Base-by-base conservation (phyloP, 2,113 vertebrate species). In the Dissostichus mawsoni region DNA sequence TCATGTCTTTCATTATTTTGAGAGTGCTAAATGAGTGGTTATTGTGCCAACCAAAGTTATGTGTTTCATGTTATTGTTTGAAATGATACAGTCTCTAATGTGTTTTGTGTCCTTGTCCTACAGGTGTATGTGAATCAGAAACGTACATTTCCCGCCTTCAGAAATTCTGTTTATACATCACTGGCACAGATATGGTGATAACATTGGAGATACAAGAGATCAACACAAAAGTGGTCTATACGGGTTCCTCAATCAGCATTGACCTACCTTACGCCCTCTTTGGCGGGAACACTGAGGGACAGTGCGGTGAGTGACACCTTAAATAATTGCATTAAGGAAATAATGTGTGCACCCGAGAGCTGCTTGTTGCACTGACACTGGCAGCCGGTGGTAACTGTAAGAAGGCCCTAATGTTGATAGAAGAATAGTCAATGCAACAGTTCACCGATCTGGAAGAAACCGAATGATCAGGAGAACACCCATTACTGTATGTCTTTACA, bases 201-300 rank as follows among this genome's bases (percentile, higher is more conserved):
- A 93, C 91, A 0, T 74, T 96, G 85, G 74, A 85, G 67, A 96
- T 99, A 80, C 86, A 65, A 0, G 89, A 89, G 14, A 90, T 98
- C 45, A 78, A 87, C 0, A 90, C 93, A 45, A 73, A 62, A 41
- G 91, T 98, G 71, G 87, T 93, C 77, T 98, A 96, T 73, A 95
- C 83, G 0, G 92, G 94, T 14, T 52, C 95, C 33, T 93, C 96
- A 48, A 96, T 98, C 91, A 95, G 85, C 0, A 91, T 98, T 36
- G 89, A 95, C 41, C 85, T 98, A 55, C 94, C 97, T n/a, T 92
- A 89, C 77, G 93, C 92, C 65, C 93, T 94, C 56, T 98, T 98
- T 51, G 80, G 78, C 23, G 93, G 95, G 78, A 98, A 97, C 78
- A 97, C 97, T 0, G 97, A 98, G 91, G 98, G 98, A 77, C 97